Evolutionary conservation across 1,140 invertebrate genomes (phyloP).

Genomic region (Leptopilina clavipes): DNA sequence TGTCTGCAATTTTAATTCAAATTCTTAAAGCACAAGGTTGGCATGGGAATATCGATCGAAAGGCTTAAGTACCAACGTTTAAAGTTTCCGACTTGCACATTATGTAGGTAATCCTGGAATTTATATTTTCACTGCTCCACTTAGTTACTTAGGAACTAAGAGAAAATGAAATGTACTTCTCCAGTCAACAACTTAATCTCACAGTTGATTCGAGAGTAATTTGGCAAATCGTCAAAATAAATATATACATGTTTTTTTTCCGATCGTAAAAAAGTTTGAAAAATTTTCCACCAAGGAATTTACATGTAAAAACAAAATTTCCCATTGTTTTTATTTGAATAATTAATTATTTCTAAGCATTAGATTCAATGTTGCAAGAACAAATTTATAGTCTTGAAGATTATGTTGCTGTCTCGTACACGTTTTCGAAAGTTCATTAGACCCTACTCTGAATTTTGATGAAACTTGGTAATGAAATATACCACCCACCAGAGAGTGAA

Average conservation of each 20-base stretch:
- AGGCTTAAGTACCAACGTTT: neutral
- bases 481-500: slow-evolving; percentile 9
- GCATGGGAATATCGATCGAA: slow-evolving; percentile 16
- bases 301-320: too few species aligned
- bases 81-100: slow-evolving; percentile 25
- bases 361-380: neutral
- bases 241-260: neutral
- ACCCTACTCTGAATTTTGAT: slow-evolving; percentile 22
- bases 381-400: slow-evolving; percentile 1
- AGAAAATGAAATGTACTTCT: slow-evolving; percentile 26
- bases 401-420: neutral
- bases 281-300: too few species aligned
- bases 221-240: slow-evolving; percentile 10
- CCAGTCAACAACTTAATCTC: slow-evolving; percentile 27
- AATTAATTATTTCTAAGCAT: neutral
- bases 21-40: neutral
- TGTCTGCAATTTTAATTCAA: neutral
- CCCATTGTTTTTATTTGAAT: too few species aligned
- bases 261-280: too few species aligned
- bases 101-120: slow-evolving; percentile 30
- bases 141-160: slow-evolving; percentile 23
- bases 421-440: slow-evolving; percentile 8
- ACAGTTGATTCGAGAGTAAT: slow-evolving; percentile 1
- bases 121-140: slow-evolving; percentile 34
- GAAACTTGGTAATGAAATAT: slow-evolving; percentile 29